phyloP scores from a whole-genome alignment of 2,797 vertebrate genomes.

The Scarus forsteni region DNA sequence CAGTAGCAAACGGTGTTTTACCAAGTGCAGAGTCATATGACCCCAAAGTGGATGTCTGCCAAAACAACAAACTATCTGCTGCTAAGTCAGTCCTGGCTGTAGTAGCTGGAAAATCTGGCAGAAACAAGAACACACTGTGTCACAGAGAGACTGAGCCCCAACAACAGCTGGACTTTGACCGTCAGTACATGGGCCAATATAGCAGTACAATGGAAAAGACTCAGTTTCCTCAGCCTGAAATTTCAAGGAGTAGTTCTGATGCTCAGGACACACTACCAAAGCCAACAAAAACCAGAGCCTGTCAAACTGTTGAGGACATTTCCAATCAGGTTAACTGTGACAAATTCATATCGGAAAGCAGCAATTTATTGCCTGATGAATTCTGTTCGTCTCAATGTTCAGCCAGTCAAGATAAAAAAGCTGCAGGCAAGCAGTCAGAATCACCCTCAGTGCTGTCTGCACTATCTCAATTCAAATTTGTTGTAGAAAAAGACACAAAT shows the following conservation, averaged over 20 bases:
- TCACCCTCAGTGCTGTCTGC: not conserved
- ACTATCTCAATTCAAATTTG: slow-evolving; percentile 2
- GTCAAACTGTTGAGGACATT: slow-evolving; percentile 14
- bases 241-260: slow-evolving; percentile 10
- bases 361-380: slow-evolving; percentile 2
- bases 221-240: slow-evolving; percentile 10
- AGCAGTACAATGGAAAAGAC: slow-evolving; percentile 29
- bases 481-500: slow-evolving; percentile 21
- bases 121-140: slow-evolving; percentile 39
- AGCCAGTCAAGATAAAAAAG: slow-evolving; percentile 12
- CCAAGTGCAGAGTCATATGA: slow-evolving; percentile 41
- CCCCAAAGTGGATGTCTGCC: slow-evolving; percentile 47
- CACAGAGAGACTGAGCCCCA: slow-evolving; percentile 55
- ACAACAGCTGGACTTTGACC: slow-evolving; percentile 64
- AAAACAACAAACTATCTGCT: slow-evolving; percentile 53
- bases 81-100: slow-evolving; percentile 59
- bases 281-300: slow-evolving; percentile 3
- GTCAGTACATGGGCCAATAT: slow-evolving; percentile 37
- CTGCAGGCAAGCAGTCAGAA: slow-evolving; percentile 15
- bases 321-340: slow-evolving; percentile 8
- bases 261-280: slow-evolving; percentile 21
- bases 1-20: slow-evolving; percentile 22
- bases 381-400: not conserved
- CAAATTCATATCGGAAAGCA: slow-evolving; percentile 5
- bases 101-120: slow-evolving; percentile 52